phyloP scores from a whole-genome alignment of 2,888 invertebrate species.

The Harpagoxenus sublaevis region DNA sequence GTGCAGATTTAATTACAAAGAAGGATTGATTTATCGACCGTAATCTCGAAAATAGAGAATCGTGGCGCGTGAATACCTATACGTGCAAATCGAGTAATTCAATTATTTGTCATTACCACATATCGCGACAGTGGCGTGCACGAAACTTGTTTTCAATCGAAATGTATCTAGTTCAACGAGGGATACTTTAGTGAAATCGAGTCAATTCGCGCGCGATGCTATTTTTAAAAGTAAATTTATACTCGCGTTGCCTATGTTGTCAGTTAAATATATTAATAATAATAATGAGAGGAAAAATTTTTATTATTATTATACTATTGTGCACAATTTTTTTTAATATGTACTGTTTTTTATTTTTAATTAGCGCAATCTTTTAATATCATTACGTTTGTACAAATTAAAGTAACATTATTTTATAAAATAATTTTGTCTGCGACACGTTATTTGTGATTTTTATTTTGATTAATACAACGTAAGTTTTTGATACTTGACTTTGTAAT shows the following conservation, averaged over 20 bases:
- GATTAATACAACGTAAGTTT: too few relatives aligned
- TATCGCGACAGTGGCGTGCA: neutral
- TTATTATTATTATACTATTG: too few relatives aligned
- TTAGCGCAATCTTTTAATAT: too few relatives aligned
- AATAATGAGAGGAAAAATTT: too few relatives aligned
- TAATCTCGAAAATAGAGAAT: neutral
- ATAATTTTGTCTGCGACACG: too few relatives aligned
- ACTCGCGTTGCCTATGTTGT: neutral
- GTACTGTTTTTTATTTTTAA: too few relatives aligned
- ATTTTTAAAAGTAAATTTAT: neutral
- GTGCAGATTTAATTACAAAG: conserved; percentile 19
- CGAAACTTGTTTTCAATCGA: neutral
- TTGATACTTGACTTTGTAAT: too few relatives aligned
- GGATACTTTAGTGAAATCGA: neutral
- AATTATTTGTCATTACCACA: neutral
- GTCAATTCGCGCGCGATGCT: neutral
- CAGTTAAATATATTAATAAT: too few relatives aligned
- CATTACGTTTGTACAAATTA: too few relatives aligned
- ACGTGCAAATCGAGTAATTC: conserved; percentile 1
- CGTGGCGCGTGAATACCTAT: neutral
- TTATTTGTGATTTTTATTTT: too few relatives aligned
- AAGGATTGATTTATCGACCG: conserved; percentile 21
- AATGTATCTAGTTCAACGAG: neutral
- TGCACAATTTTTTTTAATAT: too few relatives aligned
- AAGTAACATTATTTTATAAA: too few relatives aligned